Evolutionary conservation across 2,888 invertebrate species (phyloP).

Genomic region (Phania funesta): DNA sequence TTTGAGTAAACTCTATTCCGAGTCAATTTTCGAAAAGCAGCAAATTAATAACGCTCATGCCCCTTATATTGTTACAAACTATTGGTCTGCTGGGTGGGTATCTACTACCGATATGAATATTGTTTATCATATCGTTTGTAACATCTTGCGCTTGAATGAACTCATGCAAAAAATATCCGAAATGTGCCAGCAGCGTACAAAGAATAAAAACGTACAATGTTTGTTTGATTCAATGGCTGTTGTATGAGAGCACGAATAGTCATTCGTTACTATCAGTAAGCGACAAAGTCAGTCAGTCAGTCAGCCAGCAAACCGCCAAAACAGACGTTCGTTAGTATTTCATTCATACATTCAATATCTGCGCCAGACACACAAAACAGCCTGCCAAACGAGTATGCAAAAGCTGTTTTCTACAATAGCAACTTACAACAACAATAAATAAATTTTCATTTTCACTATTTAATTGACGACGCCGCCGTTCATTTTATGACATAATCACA

Average conservation of each 20-base stretch:
- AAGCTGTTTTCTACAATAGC: slow-evolving; percentile 32
- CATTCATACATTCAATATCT: slow-evolving; percentile 45
- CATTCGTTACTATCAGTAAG: no score
- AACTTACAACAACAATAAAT: slow-evolving; percentile 40
- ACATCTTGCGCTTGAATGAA: slow-evolving; percentile 55
- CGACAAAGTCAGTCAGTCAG: not conserved
- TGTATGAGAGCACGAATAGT: slow-evolving; percentile 24
- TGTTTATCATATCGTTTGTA: slow-evolving; percentile 33
- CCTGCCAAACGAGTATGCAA: slow-evolving; percentile 51
- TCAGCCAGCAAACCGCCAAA: not conserved
- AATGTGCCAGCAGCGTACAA: not conserved
- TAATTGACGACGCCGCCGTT: slow-evolving; percentile 64
- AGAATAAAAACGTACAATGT: not conserved
- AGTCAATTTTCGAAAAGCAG: no score
- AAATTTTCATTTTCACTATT: slow-evolving; percentile 57
- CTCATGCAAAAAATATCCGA: slow-evolving; percentile 26
- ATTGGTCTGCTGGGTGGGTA: not conserved
- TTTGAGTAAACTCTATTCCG: no score
- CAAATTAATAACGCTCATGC: no score
- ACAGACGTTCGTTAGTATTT: slow-evolving; percentile 9
- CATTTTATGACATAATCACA: slow-evolving; percentile 66
- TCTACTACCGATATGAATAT: not conserved
- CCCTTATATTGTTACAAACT: not conserved
- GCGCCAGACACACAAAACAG: not conserved
- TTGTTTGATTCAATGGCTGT: slow-evolving; percentile 21